Evolutionary conservation across 1,140 invertebrate genomes (phyloP), one percentile per base, ranked within the genome.

Genomic region (Bombus superbus): DNA sequence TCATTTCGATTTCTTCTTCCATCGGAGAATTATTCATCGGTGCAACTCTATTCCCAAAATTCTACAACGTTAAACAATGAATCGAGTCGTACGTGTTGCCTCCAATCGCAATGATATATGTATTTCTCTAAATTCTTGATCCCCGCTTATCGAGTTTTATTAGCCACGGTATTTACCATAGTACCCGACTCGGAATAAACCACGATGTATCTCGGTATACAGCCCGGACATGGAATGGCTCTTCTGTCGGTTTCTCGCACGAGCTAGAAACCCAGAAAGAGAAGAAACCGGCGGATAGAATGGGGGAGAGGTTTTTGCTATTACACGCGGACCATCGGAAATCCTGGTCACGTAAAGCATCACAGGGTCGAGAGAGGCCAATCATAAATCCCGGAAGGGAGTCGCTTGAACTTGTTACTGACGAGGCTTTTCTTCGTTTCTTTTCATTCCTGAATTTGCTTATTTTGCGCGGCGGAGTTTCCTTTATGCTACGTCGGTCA

Each of bases 331-430:
- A 74, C 73, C 86, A 88, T 90, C 72, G 89, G 87, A 90, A 91
- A 92, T 87, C 87, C 92, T 68, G 89, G 89, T 93, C 93, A 93
- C 92, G 92, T 93, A 94, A 81, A 82, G 91, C 92, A 92, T 93
- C 92, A 90, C 86, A 86, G 86, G 88, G 44, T 2, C 79, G 8
- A 86, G 88, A 87, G 86, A 91, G 90, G 89, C 88, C 88, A 88
- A 90, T 89, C 89, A 94, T 93, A 94, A 93, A 94, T 93, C 92
- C 91, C 87, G 79, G 85, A 85, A 86, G 87, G 87, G 91, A 89
- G 92, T 87, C 92, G 92, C 86, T 91, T 88, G 77, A 86, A 87
- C 86, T 88, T 73, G 86, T 86, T 72, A 86, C 81, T 82, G 90
- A 91, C 89, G 82, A 91, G 83, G 83, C 81, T 89, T 91, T 89